Evolutionary conservation across 2,888 invertebrate genomes (phyloP).

Genomic region (Cryptocheilus praepositus): DNA sequence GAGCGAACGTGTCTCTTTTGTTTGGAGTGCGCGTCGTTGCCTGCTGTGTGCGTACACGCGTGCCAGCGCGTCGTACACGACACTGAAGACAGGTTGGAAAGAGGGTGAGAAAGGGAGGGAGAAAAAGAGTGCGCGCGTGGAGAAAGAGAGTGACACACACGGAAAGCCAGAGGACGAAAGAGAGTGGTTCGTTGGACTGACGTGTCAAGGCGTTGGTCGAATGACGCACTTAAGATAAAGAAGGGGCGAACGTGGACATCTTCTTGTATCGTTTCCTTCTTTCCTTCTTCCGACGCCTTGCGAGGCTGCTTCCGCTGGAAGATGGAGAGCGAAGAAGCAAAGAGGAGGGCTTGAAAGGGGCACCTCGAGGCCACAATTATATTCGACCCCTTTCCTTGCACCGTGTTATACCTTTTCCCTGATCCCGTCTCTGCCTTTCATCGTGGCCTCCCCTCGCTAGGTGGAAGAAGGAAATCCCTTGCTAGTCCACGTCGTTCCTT

Average conservation of each 20-base stretch:
- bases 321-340: slow-evolving; percentile 18
- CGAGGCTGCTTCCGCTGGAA: slow-evolving; percentile 40
- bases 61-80: slow-evolving; percentile 6
- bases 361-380: slow-evolving; percentile 48
- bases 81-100: neutral
- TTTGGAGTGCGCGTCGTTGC: neutral
- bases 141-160: slow-evolving; percentile 21
- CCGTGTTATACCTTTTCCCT: too few species aligned
- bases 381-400: slow-evolving; percentile 9
- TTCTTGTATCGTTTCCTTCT: slow-evolving; percentile 51
- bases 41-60: slow-evolving; percentile 12
- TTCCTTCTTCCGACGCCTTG: slow-evolving; percentile 51
- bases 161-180: slow-evolving; percentile 21
- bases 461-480: slow-evolving; percentile 48
- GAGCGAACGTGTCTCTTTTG: neutral
- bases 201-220: slow-evolving; percentile 70
- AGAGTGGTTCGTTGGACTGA: slow-evolving; percentile 70
- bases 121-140: slow-evolving; percentile 21
- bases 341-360: slow-evolving; percentile 3
- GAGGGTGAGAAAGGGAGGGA: slow-evolving; percentile 8
- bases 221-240: slow-evolving; percentile 68
- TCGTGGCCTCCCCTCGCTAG: slow-evolving; percentile 42
- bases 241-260: slow-evolving; percentile 69
- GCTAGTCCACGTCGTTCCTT: slow-evolving; percentile 50
- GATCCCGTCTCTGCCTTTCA: slow-evolving; percentile 5